phyloP scores from a whole-genome alignment of 2,888 invertebrate species.

The Rosalia funebris region DNA sequence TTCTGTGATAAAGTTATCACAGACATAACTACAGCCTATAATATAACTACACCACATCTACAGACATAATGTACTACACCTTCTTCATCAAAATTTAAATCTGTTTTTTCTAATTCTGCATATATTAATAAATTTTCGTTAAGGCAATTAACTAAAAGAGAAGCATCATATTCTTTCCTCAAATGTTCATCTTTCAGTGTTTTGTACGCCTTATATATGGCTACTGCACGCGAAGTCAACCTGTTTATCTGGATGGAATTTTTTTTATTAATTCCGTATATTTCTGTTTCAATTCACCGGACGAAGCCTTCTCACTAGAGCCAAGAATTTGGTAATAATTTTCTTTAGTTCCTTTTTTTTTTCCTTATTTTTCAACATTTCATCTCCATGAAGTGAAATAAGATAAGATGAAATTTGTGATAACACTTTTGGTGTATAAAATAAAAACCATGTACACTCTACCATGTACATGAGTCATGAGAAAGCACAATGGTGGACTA shows the following conservation, averaged over 20 bases:
- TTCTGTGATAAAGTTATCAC: constrained; percentile 68
- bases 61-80: constrained; percentile 68
- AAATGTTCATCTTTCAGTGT: constrained; percentile 70
- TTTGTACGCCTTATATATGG: constrained; percentile 76
- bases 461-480: too few species aligned
- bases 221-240: constrained; percentile 28
- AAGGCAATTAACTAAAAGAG: constrained; percentile 69
- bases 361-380: too few species aligned
- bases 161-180: constrained; percentile 74
- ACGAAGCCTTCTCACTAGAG: constrained; percentile 67
- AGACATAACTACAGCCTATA: too few species aligned
- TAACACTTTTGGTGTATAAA: too few species aligned
- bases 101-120: constrained; percentile 66
- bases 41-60: constrained; percentile 81
- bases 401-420: too few species aligned
- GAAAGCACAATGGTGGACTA: too few species aligned
- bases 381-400: too few species aligned
- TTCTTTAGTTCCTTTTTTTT: too few species aligned
- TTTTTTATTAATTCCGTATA: constrained; percentile 70
- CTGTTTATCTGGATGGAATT: constrained; percentile 71
- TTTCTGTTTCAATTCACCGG: constrained; percentile 70
- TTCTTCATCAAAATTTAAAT: constrained; percentile 65
- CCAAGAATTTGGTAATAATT: constrained; percentile 69
- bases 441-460: too few species aligned
- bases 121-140: constrained; percentile 70